Percentiles rank a stretch among this genome's conserved stretches.
phyloP scores from a whole-genome alignment of 2,113 vertebrate species.

The Cervus canadensis region DNA sequence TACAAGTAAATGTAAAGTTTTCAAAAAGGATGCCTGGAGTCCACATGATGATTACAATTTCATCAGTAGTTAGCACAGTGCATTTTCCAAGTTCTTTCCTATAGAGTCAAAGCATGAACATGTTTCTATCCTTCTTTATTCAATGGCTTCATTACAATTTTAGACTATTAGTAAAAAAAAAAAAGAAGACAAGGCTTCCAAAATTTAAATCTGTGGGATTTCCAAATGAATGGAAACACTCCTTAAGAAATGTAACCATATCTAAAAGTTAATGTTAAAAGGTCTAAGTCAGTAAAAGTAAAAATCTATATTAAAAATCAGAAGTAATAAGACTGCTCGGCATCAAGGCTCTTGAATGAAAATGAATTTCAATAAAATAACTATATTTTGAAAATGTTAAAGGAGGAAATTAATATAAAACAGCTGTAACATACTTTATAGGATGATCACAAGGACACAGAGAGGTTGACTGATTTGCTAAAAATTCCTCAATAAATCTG shows the following conservation, averaged over 20 bases:
- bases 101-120: neutral
- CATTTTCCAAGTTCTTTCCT: neutral
- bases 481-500: constrained; percentile 11
- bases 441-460: neutral
- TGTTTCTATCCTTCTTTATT: neutral
- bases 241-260: constrained; percentile 2
- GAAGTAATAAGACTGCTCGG: constrained; percentile 11
- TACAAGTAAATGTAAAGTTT: constrained; percentile 44
- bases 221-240: constrained; percentile 42
- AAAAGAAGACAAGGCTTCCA: constrained; percentile 47
- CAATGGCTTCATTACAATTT: neutral
- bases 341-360: neutral
- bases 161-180: neutral
- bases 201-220: constrained; percentile 49
- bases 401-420: constrained; percentile 2
- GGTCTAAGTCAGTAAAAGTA: neutral
- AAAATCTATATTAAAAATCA: constrained; percentile 33
- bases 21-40: neutral
- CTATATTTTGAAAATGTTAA: neutral
- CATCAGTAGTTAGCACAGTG: neutral
- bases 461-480: constrained; percentile 5
- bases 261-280: constrained; percentile 35
- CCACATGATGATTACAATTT: neutral
- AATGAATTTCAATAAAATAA: constrained; percentile 32
- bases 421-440: neutral